Base-by-base conservation (phyloP, 2,797 vertebrate species). In the Ctenosaura bakeri region DNA sequence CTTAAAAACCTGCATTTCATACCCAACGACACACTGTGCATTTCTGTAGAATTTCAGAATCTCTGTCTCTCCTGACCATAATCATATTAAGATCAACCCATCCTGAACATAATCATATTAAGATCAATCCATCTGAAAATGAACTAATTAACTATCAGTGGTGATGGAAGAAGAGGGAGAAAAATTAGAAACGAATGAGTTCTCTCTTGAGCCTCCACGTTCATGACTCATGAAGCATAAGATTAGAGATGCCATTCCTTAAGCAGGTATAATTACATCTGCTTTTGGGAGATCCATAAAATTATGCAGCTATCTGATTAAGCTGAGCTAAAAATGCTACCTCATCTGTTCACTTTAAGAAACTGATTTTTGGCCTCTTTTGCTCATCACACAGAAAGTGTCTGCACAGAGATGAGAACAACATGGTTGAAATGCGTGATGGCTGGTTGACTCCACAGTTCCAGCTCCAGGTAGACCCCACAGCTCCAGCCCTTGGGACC, bases 301-400 rank as follows among this genome's bases (percentile, higher is more conserved):
- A 79, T 83, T 86, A 83, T 88, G 10, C 64, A 74, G 77, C 46
- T 18, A 89, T 79, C 87, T 91, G 87, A 94, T 85, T 89, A 89
- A 83, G 26, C 38, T 59, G 82, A 71, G 5, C 8, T 71, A 1
- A 92, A 91, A n/a, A 42, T 71, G 80, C 80, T 85, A 22, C 32
- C 56, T 78, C 88, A 18, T 83, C 56, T 54, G 80, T 86, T 56
- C 56, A 29, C 29, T 73, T 2, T 0, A 54, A 81, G 85, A 83
- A 82, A 91, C 66, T 80, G 78, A 83, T 87, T 54, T 81, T 46
- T 88, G 86, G 71, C n/a, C 62, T 83, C 71, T 8, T 22, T 46
- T 62, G 77, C 62, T 66, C 0, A 54, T 86, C 2, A 14, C 8
- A 29, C 1, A 76, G 56, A 64, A 13, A 83, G 46, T 83, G 66